phyloP scores from a whole-genome alignment of 2,797 vertebrate genomes.

The Choloepus didactylus region DNA sequence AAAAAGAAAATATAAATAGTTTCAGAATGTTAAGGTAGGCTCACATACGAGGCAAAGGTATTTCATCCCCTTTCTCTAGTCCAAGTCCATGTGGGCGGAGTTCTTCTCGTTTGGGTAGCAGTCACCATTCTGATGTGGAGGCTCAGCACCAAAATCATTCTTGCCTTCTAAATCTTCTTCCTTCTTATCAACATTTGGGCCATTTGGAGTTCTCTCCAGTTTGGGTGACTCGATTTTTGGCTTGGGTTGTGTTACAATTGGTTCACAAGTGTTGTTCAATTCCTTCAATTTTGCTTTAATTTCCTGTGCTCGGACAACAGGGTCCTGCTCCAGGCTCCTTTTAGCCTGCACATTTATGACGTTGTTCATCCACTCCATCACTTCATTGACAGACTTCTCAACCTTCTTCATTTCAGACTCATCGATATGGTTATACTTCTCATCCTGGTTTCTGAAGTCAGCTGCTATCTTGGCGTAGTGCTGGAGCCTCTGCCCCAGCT shows the following conservation, averaged over 20 bases:
- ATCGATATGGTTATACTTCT: conserved; percentile 90
- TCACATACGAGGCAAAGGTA: conserved; percentile 86
- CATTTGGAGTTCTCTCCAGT: conserved; percentile 88
- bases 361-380: conserved; percentile 90
- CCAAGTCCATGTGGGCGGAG: conserved; percentile 89
- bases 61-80: conserved; percentile 87
- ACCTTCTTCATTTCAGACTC: conserved; percentile 91
- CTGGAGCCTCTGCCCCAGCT: conserved; percentile 88
- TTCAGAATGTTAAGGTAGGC: conserved; percentile 82
- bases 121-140: conserved; percentile 88
- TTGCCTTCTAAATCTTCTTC: conserved; percentile 87
- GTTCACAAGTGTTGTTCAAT: conserved; percentile 88
- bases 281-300: conserved; percentile 89
- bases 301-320: conserved; percentile 87
- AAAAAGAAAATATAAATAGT: conserved; percentile 90
- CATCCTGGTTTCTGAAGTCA: conserved; percentile 86
- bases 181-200: conserved; percentile 84
- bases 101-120: conserved; percentile 87
- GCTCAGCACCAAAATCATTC: conserved; percentile 85
- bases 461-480: conserved; percentile 89
- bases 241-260: conserved; percentile 90
- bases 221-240: conserved; percentile 91
- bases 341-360: conserved; percentile 89
- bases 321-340: conserved; percentile 89
- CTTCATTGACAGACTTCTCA: conserved; percentile 89